A percentile compares a stretch with the other conserved stretches of the same genome.
phyloP scores from a whole-genome alignment of 2,888 invertebrate genomes.

The Spisula subtruncata region DNA sequence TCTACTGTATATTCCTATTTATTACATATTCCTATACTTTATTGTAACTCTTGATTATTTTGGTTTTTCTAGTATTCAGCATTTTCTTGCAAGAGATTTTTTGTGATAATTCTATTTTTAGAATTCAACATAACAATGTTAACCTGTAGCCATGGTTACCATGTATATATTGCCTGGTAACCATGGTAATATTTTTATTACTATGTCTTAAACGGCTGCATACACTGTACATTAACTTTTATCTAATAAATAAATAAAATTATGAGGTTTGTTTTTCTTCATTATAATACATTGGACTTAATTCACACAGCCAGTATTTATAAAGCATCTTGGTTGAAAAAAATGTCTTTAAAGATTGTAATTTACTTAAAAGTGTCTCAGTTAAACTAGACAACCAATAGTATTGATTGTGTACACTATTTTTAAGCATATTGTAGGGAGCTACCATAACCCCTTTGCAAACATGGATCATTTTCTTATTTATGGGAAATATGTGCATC shows the following conservation, averaged over 20 bases:
- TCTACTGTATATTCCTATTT: slow-evolving; percentile 7
- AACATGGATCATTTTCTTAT: too few species aligned
- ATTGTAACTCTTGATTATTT: not conserved
- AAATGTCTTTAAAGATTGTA: too few species aligned
- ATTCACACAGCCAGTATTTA: too few species aligned
- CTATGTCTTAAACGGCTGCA: slow-evolving; percentile 46
- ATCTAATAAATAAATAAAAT: slow-evolving; percentile 61
- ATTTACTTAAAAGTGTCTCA: too few species aligned
- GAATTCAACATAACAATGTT: slow-evolving; percentile 1
- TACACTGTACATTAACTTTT: slow-evolving; percentile 72
- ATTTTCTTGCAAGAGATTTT: not conserved
- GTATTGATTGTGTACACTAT: too few species aligned
- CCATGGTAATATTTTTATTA: slow-evolving; percentile 7
- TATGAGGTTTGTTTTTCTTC: not conserved
- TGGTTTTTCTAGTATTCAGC: not conserved
- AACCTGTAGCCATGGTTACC: not conserved
- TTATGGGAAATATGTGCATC: too few species aligned
- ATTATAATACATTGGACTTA: too few species aligned
- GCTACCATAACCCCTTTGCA: too few species aligned
- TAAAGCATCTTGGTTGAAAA: too few species aligned
- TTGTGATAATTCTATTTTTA: not conserved
- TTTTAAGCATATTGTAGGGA: too few species aligned
- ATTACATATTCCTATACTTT: not conserved
- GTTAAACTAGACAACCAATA: too few species aligned
- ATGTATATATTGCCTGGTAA: too few species aligned